These are phyloP conservation scores for Slavum lentiscoides DNA, from an alignment of 2,888 invertebrate species.

Conservation along the genomic window DNA sequence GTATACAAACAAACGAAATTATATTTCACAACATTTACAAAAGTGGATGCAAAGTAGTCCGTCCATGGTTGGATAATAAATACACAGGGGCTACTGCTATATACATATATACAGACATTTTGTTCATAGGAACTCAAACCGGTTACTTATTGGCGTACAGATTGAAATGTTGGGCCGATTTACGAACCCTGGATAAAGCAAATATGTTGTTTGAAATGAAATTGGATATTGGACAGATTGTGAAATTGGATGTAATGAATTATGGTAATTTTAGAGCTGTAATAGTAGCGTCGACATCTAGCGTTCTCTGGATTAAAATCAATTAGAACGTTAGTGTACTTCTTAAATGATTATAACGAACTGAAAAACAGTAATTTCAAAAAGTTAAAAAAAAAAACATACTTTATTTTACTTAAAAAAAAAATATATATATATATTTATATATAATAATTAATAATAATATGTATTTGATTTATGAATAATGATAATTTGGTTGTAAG, in stretches of 20 bases:
- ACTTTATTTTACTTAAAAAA: no score
- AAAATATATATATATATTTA: no score
- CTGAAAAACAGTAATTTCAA: not conserved
- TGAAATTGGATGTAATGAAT: constrained; percentile 8
- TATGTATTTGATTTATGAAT: no score
- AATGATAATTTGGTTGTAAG: no score
- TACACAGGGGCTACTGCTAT: constrained; percentile 12
- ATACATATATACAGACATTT: constrained; percentile 20
- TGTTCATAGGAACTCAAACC: constrained; percentile 35
- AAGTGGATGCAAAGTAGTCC: not conserved
- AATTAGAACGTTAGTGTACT: not conserved
- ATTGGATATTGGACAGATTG: constrained; percentile 25
- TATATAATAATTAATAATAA: no score
- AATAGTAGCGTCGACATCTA: constrained; percentile 1
- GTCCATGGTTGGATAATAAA: constrained; percentile 14
- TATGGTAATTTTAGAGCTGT: constrained; percentile 3
- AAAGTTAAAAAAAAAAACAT: no score
- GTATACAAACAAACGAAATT: not conserved
- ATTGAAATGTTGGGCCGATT: constrained; percentile 27
- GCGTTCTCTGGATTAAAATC: constrained; percentile 29
- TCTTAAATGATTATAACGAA: not conserved
- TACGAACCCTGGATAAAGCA: not conserved
- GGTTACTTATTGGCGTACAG: constrained; percentile 35
- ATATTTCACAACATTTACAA: constrained; percentile 10
- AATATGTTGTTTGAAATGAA: not conserved